Evolutionary conservation across 2,888 invertebrate genomes (phyloP).

Genomic region (Tetragonula carbonaria): DNA sequence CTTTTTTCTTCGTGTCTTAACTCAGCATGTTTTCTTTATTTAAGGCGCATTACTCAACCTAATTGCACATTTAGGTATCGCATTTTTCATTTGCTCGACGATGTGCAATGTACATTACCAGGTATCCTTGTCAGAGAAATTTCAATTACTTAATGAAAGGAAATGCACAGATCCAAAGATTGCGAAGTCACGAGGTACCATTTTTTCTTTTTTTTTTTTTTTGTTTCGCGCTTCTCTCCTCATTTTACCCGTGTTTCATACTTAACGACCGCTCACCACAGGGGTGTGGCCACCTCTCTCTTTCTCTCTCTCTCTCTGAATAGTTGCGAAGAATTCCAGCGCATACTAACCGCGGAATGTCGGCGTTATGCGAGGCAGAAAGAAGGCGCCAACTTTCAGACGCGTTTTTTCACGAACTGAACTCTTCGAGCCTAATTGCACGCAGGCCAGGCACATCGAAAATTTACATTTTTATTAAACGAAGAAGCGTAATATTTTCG

Average conservation of each 20-base stretch:
- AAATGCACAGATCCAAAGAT: not conserved
- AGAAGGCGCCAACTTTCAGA: constrained; percentile 45
- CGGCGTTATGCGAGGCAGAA: constrained; percentile 66
- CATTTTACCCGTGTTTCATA: constrained; percentile 56
- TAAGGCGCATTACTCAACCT: no score
- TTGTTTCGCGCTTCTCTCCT: not conserved
- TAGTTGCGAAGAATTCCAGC: constrained; percentile 74
- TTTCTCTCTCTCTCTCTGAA: constrained; percentile 30
- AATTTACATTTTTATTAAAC: constrained; percentile 22
- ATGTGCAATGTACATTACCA: not conserved
- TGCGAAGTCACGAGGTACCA: not conserved
- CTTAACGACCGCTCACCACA: constrained; percentile 59
- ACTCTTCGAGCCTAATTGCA: constrained; percentile 43
- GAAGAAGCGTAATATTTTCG: no score
- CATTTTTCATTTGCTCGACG: not conserved
- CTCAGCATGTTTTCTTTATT: no score
- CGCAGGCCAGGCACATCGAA: constrained; percentile 22
- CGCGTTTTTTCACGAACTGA: constrained; percentile 49
- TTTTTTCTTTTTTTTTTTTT: not conserved
- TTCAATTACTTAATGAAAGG: not conserved
- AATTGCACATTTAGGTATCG: not conserved
- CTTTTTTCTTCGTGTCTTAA: no score
- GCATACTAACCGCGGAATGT: constrained; percentile 77
- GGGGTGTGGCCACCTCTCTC: constrained; percentile 60
- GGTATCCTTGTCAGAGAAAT: not conserved